A percentile compares a stretch with the other conserved stretches of the same genome.
Evolutionary conservation across 2,888 invertebrate genomes (phyloP).

Genomic region (Chrysolina haemoptera): DNA sequence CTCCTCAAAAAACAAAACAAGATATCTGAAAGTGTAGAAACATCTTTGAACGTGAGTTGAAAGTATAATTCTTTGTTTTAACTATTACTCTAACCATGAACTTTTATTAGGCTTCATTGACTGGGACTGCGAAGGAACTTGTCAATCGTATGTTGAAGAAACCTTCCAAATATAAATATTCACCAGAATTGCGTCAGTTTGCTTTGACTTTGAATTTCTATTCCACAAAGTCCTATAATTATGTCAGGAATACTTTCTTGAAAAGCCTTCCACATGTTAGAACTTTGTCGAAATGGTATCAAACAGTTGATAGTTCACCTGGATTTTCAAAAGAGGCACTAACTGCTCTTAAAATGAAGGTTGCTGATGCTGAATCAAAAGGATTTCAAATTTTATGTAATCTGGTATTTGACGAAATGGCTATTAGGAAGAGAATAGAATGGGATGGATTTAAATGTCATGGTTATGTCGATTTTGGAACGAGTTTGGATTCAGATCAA

Average conservation of each 20-base stretch:
- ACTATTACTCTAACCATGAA: neutral
- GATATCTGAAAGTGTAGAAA: neutral
- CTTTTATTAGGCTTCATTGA: neutral
- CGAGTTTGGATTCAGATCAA: neutral
- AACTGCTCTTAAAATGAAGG: no score
- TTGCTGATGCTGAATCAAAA: neutral
- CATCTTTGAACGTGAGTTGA: neutral
- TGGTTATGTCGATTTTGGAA: conserved; percentile 20
- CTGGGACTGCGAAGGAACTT: neutral
- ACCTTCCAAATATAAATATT: neutral
- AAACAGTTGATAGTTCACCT: no score
- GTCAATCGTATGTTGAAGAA: neutral
- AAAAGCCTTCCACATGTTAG: neutral
- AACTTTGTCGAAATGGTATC: neutral
- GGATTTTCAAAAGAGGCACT: no score
- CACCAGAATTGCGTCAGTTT: neutral
- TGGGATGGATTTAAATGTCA: neutral
- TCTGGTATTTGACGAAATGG: conserved; percentile 3
- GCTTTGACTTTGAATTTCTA: neutral
- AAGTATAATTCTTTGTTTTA: neutral
- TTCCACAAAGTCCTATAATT: neutral
- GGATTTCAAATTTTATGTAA: neutral
- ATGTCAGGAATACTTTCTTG: no score
- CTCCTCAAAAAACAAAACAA: neutral
- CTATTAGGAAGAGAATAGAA: conserved; percentile 15